Percentiles rank a stretch among this genome's conserved stretches.
Evolutionary conservation across 2,888 invertebrate genomes (phyloP).

Genomic region (Agrilus cyanescens): DNA sequence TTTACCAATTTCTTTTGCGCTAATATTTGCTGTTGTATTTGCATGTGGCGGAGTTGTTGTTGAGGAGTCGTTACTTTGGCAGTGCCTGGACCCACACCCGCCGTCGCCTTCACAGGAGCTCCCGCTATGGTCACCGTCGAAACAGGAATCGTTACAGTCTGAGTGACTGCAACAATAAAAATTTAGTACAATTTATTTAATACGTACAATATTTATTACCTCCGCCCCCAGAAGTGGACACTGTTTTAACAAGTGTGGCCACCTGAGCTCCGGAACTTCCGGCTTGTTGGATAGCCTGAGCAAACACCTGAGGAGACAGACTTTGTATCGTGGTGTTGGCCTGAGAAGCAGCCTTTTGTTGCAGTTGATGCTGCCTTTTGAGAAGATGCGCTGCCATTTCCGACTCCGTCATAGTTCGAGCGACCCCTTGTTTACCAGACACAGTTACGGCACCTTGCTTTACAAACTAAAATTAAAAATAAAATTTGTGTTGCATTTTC

Average conservation of each 20-base stretch:
- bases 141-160: slow-evolving; percentile 42
- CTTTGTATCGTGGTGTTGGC: slow-evolving; percentile 28
- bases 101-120: slow-evolving; percentile 25
- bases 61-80: slow-evolving; percentile 41
- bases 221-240: slow-evolving; percentile 33
- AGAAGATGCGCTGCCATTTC: slow-evolving; percentile 40
- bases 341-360: slow-evolving; percentile 28
- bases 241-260: slow-evolving; percentile 53
- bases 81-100: slow-evolving; percentile 24
- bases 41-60: slow-evolving; percentile 53
- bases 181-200: slow-evolving; percentile 25
- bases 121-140: slow-evolving; percentile 39
- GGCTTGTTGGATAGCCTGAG: slow-evolving; percentile 38
- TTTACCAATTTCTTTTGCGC: slow-evolving; percentile 43
- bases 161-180: slow-evolving; percentile 24
- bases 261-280: slow-evolving; percentile 43
- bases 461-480: slow-evolving; percentile 24
- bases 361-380: slow-evolving; percentile 33
- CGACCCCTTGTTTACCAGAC: slow-evolving; percentile 28
- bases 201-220: slow-evolving; percentile 27
- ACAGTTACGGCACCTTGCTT: slow-evolving; percentile 33
- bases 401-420: slow-evolving; percentile 38
- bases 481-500: no score
- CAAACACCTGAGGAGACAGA: slow-evolving; percentile 31
- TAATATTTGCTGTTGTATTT: slow-evolving; percentile 45